Percentiles rank a stretch among this genome's conserved stretches.
Evolutionary conservation across 2,797 vertebrate genomes (phyloP).

Genomic region (Rachycentron canadum): DNA sequence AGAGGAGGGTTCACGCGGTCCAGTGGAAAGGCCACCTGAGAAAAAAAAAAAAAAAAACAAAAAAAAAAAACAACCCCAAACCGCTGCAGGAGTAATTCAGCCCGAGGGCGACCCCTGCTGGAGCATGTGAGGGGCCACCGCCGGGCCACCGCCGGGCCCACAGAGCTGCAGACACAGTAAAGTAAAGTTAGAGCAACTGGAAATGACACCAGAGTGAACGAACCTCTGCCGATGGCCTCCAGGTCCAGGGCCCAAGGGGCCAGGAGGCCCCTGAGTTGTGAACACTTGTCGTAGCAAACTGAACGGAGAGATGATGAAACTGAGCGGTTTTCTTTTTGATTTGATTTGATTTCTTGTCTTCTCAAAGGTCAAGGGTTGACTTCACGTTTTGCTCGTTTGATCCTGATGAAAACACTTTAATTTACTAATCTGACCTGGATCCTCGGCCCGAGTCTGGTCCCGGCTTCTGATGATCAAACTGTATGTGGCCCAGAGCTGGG

Average conservation of each 20-base stretch:
- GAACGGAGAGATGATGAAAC: background rate
- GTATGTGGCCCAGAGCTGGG: too few relatives aligned
- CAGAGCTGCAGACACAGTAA: too few relatives aligned
- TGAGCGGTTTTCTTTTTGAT: too few relatives aligned
- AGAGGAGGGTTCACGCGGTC: conserved; percentile 24
- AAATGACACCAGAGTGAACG: background rate
- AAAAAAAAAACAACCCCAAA: background rate
- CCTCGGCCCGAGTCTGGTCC: too few relatives aligned
- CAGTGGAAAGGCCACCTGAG: background rate
- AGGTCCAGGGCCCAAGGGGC: background rate
- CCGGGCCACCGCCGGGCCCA: too few relatives aligned
- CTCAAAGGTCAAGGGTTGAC: too few relatives aligned
- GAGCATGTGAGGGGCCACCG: background rate
- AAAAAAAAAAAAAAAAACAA: background rate
- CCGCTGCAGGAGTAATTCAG: too few relatives aligned
- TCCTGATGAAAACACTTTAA: too few relatives aligned
- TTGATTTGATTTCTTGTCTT: too few relatives aligned
- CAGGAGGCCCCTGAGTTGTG: background rate
- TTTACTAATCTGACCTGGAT: background rate
- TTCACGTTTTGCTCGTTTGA: too few relatives aligned
- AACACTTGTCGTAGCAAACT: background rate
- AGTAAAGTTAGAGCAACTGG: background rate
- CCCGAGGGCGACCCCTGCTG: conserved; percentile 60
- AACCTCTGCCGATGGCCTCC: background rate
- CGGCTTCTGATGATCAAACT: too few relatives aligned